Evolutionary conservation across 2,888 invertebrate species (phyloP).

Genomic region (Atrina japonica): DNA sequence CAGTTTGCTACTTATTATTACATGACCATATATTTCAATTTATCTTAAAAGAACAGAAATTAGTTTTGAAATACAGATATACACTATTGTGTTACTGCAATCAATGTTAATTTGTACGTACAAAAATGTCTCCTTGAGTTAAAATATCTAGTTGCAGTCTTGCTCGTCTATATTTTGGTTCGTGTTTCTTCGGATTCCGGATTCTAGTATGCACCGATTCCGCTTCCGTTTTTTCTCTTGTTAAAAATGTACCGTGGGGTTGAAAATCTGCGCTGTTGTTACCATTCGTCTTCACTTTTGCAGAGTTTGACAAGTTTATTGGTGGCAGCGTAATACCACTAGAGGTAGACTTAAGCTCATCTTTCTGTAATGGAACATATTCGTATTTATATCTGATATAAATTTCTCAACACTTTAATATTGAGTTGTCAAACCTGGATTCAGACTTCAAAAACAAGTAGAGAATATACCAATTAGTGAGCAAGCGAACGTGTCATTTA

Average conservation of each 20-base stretch:
- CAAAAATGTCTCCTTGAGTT: slow-evolving; percentile 76
- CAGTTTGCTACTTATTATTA: not conserved
- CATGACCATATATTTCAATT: too few species aligned
- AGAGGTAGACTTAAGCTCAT: not conserved
- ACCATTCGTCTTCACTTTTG: not conserved
- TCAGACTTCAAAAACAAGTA: too few species aligned
- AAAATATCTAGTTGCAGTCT: slow-evolving; percentile 74
- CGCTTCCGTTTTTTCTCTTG: slow-evolving; percentile 71
- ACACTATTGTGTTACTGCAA: too few species aligned
- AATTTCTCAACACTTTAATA: too few species aligned
- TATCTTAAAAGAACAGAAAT: too few species aligned
- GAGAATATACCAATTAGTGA: too few species aligned
- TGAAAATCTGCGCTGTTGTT: slow-evolving; percentile 39
- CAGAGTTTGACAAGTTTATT: slow-evolving; percentile 15
- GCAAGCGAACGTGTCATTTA: too few species aligned
- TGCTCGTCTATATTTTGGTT: slow-evolving; percentile 61
- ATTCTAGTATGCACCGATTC: slow-evolving; percentile 39
- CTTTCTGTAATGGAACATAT: too few species aligned
- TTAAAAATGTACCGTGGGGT: slow-evolving; percentile 72
- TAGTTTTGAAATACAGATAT: too few species aligned
- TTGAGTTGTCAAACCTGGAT: too few species aligned
- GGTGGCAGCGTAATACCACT: slow-evolving; percentile 17
- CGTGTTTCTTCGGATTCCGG: slow-evolving; percentile 54
- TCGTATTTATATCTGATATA: too few species aligned
- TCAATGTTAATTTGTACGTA: too few species aligned